phyloP scores from a whole-genome alignment of 2,888 invertebrate species.

The Thera obeliscata region DNA sequence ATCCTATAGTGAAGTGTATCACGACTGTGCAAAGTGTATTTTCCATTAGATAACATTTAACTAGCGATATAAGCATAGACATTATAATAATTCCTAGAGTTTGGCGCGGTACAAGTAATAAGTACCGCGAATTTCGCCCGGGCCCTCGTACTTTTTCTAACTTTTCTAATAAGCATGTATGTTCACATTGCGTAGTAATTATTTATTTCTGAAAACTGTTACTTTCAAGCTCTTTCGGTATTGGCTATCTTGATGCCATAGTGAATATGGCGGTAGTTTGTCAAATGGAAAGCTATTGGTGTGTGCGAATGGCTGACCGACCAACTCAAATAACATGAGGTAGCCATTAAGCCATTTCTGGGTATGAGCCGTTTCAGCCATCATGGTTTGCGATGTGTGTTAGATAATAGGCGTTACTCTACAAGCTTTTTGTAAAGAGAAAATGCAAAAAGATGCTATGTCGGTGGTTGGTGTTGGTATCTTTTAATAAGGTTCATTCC shows the following conservation, averaged over 20 bases:
- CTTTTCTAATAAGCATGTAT: conserved; percentile 37
- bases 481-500: too few relatives aligned
- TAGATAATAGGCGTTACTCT: conserved; percentile 8
- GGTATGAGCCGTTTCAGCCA: conserved; percentile 15
- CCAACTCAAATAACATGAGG: not conserved
- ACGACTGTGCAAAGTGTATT: conserved; percentile 16
- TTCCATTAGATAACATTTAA: conserved; percentile 6
- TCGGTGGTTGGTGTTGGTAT: too few relatives aligned
- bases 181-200: conserved; percentile 39
- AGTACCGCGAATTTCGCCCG: conserved; percentile 49
- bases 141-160: conserved; percentile 36
- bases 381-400: conserved; percentile 5
- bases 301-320: not conserved
- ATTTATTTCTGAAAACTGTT: conserved; percentile 45
- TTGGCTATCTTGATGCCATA: conserved; percentile 19
- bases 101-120: conserved; percentile 34
- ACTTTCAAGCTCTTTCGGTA: conserved; percentile 26
- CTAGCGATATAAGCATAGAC: conserved; percentile 33
- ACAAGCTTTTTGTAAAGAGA: conserved; percentile 16
- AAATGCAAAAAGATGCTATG: conserved; percentile 25
- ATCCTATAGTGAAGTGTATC: conserved; percentile 18
- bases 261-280: conserved; percentile 25
- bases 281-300: conserved; percentile 8
- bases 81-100: conserved; percentile 51
- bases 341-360: not conserved